Evolutionary conservation across 2,888 invertebrate species (phyloP).

Genomic region (Prosopocoilus inquinatus): DNA sequence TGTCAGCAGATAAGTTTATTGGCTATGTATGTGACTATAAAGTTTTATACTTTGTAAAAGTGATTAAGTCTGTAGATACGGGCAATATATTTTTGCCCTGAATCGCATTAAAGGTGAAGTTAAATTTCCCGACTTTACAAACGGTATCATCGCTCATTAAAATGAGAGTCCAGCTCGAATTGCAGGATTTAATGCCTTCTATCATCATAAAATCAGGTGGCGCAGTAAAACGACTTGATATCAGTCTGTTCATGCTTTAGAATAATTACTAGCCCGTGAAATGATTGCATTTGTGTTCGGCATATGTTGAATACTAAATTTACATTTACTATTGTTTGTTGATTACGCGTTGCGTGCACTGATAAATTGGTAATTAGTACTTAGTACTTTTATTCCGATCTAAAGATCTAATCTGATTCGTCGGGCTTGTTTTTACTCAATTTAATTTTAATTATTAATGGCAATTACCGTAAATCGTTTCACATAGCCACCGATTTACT

Average conservation of each 20-base stretch:
- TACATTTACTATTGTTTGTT: constrained; percentile 25
- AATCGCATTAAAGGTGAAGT: constrained; percentile 11
- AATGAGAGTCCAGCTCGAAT: constrained; percentile 36
- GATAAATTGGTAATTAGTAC: constrained; percentile 12
- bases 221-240: constrained; percentile 39
- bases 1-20: no score
- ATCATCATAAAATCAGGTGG: constrained; percentile 42
- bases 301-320: constrained; percentile 25
- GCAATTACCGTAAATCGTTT: not conserved
- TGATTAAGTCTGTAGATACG: no score
- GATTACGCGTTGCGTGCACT: constrained; percentile 22
- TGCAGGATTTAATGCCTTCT: constrained; percentile 35
- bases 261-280: constrained; percentile 37
- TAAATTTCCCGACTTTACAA: constrained; percentile 37
- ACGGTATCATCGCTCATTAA: constrained; percentile 40
- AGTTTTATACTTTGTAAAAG: no score
- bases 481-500: no score
- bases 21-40: no score
- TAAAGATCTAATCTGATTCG: not conserved
- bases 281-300: constrained; percentile 29
- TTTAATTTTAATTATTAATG: not conserved
- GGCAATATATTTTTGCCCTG: no score
- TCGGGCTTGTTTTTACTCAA: not conserved
- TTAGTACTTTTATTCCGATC: constrained; percentile 1
- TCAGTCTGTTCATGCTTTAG: constrained; percentile 36